Conservation (phyloP, 2,888 invertebrate species). For the Agrenia bidenticulata region DNA sequence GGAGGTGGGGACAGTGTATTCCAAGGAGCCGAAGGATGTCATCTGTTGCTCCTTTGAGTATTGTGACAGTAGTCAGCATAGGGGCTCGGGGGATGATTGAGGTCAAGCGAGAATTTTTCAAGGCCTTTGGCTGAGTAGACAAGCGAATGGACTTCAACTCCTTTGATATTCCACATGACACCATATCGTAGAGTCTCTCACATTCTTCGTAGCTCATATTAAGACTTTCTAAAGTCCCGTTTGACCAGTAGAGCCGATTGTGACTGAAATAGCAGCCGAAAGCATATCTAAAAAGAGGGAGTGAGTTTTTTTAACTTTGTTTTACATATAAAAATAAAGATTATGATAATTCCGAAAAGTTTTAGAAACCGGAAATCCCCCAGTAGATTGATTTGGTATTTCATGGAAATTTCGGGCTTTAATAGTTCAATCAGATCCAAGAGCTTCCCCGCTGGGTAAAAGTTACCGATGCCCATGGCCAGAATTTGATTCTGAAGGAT, state of each 20-base stretch:
- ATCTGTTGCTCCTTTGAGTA: slow-evolving; percentile 35
- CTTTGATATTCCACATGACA: slow-evolving; percentile 21
- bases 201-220: slow-evolving; percentile 23
- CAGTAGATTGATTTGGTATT: no score
- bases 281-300: no score
- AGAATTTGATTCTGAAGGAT: no score
- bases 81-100: slow-evolving; percentile 26
- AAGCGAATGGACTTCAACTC: slow-evolving; percentile 20
- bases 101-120: slow-evolving; percentile 22
- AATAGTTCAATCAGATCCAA: no score
- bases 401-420: no score
- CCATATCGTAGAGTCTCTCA: slow-evolving; percentile 27
- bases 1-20: slow-evolving; percentile 28
- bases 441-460: no score
- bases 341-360: no score
- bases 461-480: no score
- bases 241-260: slow-evolving; percentile 30
- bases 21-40: slow-evolving; percentile 34
- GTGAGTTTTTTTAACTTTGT: no score
- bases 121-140: slow-evolving; percentile 19
- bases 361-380: no score
- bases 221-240: slow-evolving; percentile 34
- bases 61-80: slow-evolving; percentile 25
- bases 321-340: no score
- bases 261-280: slow-evolving; percentile 31